A percentile compares a stretch with the other conserved stretches of the same genome.
These are phyloP conservation scores for Anniella stebbinsi DNA, from an alignment of 2,797 vertebrate species.

Conservation along the genomic window DNA sequence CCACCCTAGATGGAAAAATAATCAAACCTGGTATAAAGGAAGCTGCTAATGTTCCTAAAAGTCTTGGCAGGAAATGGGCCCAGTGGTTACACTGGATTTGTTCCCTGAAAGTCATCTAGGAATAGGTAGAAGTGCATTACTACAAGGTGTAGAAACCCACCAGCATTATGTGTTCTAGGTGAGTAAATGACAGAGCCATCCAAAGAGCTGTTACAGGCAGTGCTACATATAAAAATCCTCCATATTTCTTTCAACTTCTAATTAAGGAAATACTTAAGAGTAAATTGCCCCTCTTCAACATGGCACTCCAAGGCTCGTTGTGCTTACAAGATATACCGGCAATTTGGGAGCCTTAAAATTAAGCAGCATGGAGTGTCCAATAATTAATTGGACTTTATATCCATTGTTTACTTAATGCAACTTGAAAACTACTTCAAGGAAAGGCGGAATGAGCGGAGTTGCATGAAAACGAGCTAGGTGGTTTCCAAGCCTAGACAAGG, in stretches of 20 bases:
- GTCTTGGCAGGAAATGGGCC: not conserved
- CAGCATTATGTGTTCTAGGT: not conserved
- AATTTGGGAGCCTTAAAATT: conserved; percentile 81
- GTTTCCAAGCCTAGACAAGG: conserved; percentile 66
- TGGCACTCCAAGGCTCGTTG: conserved; percentile 72
- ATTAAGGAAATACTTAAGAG: conserved; percentile 60
- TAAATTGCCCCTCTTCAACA: conserved; percentile 46
- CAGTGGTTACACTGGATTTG: no score
- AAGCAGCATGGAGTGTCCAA: conserved; percentile 81
- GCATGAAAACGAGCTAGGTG: conserved; percentile 75
- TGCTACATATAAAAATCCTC: conserved; percentile 63
- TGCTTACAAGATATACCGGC: conserved; percentile 78
- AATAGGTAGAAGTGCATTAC: not conserved
- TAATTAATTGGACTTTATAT: conserved; percentile 81
- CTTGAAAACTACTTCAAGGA: conserved; percentile 74
- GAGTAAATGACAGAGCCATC: conserved; percentile 30
- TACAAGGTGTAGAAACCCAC: not conserved
- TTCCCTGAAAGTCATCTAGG: not conserved
- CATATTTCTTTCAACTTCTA: conserved; percentile 54
- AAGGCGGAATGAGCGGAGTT: conserved; percentile 64
- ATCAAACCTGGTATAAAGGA: not conserved
- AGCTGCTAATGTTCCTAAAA: not conserved
- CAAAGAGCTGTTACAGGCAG: conserved; percentile 46
- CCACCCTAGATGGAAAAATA: not conserved
- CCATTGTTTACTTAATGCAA: conserved; percentile 79